Percentiles rank a stretch among this genome's conserved stretches.
phyloP scores from a whole-genome alignment of 2,888 invertebrate species.

The Trypoxylon attenuatum region DNA sequence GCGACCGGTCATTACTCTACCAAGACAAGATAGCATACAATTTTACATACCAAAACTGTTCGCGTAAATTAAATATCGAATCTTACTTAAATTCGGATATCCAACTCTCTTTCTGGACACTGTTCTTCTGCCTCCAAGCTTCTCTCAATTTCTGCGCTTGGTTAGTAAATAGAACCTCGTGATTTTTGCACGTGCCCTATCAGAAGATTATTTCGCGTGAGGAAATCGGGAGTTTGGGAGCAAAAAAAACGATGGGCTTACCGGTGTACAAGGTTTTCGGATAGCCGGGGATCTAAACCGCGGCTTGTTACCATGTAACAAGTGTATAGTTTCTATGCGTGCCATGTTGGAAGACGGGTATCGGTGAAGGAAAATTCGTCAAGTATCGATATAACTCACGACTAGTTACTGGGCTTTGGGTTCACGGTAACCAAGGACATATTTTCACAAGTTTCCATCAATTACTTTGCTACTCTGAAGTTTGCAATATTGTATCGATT shows the following conservation, averaged over 20 bases:
- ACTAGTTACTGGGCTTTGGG: background rate
- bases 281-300: background rate
- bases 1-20: conserved; percentile 30
- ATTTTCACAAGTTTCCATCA: too few species aligned
- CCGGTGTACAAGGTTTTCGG: background rate
- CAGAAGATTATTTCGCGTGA: too few species aligned
- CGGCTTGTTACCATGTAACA: background rate
- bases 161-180: background rate
- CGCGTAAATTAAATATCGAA: background rate
- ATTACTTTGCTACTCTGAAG: too few species aligned
- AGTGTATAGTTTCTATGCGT: too few species aligned
- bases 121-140: background rate
- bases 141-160: background rate
- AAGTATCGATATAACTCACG: conserved; percentile 39
- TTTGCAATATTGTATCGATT: too few species aligned
- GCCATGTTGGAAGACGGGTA: too few species aligned
- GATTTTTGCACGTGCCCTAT: conserved; percentile 10
- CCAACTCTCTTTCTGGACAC: conserved; percentile 10
- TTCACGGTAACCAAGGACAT: too few species aligned
- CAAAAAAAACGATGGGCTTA: background rate
- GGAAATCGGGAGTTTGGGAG: too few species aligned
- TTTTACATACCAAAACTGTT: background rate
- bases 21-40: conserved; percentile 7
- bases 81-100: conserved; percentile 28
- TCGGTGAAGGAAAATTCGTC: too few species aligned